Evolutionary conservation across 2,797 vertebrate genomes (phyloP).

Genomic region (Thamnophis elegans): DNA sequence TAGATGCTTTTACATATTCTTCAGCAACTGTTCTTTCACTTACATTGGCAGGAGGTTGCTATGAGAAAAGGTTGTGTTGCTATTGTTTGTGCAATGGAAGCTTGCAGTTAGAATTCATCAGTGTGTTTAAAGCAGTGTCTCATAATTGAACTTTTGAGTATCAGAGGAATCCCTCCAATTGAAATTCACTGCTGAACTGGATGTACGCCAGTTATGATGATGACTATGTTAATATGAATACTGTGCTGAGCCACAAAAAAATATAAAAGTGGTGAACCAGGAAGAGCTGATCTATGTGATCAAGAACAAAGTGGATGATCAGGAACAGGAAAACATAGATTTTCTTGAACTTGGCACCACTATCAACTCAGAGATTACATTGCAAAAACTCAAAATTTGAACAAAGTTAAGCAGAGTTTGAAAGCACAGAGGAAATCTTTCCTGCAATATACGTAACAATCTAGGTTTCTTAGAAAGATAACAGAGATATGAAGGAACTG

Average conservation of each 20-base stretch:
- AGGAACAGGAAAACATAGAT: not conserved
- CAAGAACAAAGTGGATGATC: not conserved
- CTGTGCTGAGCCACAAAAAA: not conserved
- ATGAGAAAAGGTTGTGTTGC: not conserved
- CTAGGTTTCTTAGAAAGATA: not conserved
- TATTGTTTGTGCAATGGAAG: not conserved
- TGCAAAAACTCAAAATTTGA: not conserved
- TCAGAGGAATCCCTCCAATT: not conserved
- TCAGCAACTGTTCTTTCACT: not conserved
- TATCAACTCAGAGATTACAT: not conserved
- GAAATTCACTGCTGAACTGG: not conserved
- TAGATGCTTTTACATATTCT: not conserved
- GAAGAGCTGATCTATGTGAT: not conserved
- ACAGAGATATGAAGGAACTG: not conserved
- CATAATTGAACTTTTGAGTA: not conserved
- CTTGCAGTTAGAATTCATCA: not conserved
- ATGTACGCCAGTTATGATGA: not conserved
- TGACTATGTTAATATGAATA: not conserved
- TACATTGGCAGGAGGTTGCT: not conserved
- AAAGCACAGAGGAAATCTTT: not conserved
- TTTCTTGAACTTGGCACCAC: not conserved
- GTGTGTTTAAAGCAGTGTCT: not conserved
- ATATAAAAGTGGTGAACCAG: not conserved
- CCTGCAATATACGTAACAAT: not conserved
- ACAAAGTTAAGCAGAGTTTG: not conserved